Base-by-base conservation (phyloP, 2,797 vertebrate species). In the Mionectes olivaceus region DNA sequence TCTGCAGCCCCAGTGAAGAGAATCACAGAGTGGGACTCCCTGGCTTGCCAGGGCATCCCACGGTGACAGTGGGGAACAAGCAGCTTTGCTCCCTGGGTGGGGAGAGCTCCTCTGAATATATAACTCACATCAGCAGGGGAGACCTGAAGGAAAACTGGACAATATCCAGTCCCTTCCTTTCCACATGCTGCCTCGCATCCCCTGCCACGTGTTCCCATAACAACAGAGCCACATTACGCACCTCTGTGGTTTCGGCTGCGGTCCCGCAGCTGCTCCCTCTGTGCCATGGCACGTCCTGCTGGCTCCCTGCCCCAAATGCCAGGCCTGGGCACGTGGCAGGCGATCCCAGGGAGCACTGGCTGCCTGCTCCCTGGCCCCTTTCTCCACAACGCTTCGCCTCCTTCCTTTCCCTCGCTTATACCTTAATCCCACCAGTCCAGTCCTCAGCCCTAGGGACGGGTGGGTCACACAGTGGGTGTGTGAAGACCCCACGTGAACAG, bases 251-350 rank as follows among this genome's bases (percentile, higher is more conserved):
- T 77, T 41, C 1, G 0, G 14, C 57, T 33, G 59, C 2, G 1
- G 57, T 32, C 25, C 70, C 56, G 16, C 61, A 21, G 89, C 76
- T 79, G 67, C 57, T 91, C 49, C 74, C 56, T 41, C 19, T 0
- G 0, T 19, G 0, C 43, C 9, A 1, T 39, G 57, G 7, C 84
- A 50, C 5, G 0, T 30, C 50, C 11, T 5, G 0, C 44, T 56
- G 57, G 39, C 68, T 79, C 28, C 43, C 73, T 52, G 64, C 56
- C 60, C 5, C 0, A 32, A 35, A 3, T 1, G 0, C 53, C 9
- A 7, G 27, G 35, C 75, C 61, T 32, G 37, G 11, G 37, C 79
- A 89, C 16, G 0, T 2, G 1, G 57, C 41, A 55, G 21, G 4
- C 18, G 33, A 37, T 37, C 27, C n/a, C 3, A 4, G 73, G 37